Evolutionary conservation across 2,888 invertebrate species (phyloP).

Genomic region (Xanthorhoe designata): DNA sequence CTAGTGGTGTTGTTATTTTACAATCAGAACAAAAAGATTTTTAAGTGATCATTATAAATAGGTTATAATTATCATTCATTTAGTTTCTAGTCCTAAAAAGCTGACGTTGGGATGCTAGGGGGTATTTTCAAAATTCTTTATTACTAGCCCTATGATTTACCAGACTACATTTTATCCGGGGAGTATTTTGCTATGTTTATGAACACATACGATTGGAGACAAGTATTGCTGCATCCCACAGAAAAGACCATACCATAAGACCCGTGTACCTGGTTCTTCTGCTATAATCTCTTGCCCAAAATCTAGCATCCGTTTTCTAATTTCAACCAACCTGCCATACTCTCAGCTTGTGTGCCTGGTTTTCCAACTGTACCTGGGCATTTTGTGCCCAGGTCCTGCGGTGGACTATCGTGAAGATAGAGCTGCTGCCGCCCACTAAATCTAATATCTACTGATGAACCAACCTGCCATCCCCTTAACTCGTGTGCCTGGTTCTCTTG

Average conservation of each 20-base stretch:
- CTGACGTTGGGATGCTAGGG: background rate
- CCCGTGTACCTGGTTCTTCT: too few species aligned
- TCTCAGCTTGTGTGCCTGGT: background rate
- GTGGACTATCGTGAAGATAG: background rate
- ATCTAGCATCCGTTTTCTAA: too few species aligned
- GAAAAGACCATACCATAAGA: too few species aligned
- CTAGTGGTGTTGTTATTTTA: conserved; percentile 14
- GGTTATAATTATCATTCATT: background rate
- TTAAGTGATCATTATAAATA: too few species aligned
- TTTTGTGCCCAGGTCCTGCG: too few species aligned
- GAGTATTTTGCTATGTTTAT: too few species aligned
- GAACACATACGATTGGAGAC: too few species aligned
- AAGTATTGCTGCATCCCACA: too few species aligned
- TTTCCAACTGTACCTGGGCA: background rate
- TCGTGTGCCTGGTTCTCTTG: background rate
- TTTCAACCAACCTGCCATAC: background rate
- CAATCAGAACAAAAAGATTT: conserved; percentile 2
- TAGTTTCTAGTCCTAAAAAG: background rate
- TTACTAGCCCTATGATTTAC: background rate
- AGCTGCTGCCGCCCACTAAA: background rate
- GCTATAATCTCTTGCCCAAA: too few species aligned
- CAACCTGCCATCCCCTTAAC: conserved; percentile 47
- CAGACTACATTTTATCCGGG: background rate
- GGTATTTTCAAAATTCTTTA: background rate
- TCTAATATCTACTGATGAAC: conserved; percentile 20